These are phyloP conservation scores for Amphipoea lucens DNA, from an alignment of 2,888 invertebrate species.

Conservation along the genomic window DNA sequence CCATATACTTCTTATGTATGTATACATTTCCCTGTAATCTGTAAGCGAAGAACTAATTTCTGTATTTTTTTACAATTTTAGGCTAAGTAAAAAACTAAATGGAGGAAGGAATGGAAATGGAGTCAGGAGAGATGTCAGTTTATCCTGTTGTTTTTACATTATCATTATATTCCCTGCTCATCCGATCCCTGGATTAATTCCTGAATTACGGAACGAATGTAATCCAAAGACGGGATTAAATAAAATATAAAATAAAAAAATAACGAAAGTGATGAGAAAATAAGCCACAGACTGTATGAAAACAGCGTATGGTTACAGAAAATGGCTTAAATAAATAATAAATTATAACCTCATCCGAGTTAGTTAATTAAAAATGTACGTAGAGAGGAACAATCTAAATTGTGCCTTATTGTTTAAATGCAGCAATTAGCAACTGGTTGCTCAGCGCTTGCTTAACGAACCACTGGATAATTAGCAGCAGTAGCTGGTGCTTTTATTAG, in stretches of 20 bases:
- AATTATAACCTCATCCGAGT: constrained; percentile 48
- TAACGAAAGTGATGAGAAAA: constrained; percentile 41
- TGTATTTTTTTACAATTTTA: too few relatives aligned
- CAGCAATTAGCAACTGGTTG: constrained; percentile 53
- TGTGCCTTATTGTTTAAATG: constrained; percentile 45
- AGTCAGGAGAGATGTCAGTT: background rate
- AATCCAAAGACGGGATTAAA: constrained; percentile 32
- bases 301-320: constrained; percentile 46
- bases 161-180: constrained; percentile 18
- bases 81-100: background rate
- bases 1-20: too few relatives aligned
- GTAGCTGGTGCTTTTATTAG: constrained; percentile 31
- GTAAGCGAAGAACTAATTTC: too few relatives aligned
- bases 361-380: constrained; percentile 50
- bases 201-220: constrained; percentile 17
- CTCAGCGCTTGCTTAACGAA: constrained; percentile 42
- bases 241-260: constrained; percentile 47
- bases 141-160: constrained; percentile 34
- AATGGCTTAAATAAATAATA: constrained; percentile 53
- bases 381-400: constrained; percentile 35
- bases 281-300: constrained; percentile 22
- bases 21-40: too few relatives aligned
- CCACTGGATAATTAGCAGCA: constrained; percentile 30
- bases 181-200: constrained; percentile 11
- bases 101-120: background rate